Conservation (phyloP, 2,797 vertebrate genomes). For the Lacerta agilis region DNA sequence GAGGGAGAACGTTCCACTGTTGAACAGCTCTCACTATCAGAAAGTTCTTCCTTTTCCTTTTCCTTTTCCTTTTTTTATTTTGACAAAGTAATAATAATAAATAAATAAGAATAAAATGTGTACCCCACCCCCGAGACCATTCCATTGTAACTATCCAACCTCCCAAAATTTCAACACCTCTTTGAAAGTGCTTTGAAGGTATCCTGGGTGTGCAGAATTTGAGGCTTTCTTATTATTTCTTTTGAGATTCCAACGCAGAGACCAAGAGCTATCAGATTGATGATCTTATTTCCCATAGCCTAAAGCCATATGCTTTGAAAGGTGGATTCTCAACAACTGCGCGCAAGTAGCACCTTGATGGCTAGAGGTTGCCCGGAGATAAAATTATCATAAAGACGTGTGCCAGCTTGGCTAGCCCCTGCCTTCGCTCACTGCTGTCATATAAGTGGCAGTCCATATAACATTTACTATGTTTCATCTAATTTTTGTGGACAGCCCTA, state of each 20-base stretch:
- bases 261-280: neutral
- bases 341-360: neutral
- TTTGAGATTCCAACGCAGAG: neutral
- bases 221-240: neutral
- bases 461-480: slow-evolving; percentile 8
- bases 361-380: neutral
- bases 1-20: no score
- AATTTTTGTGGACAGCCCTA: slow-evolving; percentile 67
- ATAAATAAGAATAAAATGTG: no score
- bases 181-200: no score
- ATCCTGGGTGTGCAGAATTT: neutral
- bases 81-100: no score
- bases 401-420: slow-evolving; percentile 29
- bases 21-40: no score
- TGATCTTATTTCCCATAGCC: neutral
- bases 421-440: slow-evolving; percentile 36
- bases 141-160: no score
- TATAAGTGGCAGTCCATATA: slow-evolving; percentile 22
- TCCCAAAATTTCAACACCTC: no score
- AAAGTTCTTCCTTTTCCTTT: no score
- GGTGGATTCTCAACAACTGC: neutral
- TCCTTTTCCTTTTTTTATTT: no score
- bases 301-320: neutral
- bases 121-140: no score
- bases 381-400: neutral